A percentile compares a stretch with the other conserved stretches of the same genome.
phyloP scores from a whole-genome alignment of 2,113 vertebrate species.

The Marmota monax region DNA sequence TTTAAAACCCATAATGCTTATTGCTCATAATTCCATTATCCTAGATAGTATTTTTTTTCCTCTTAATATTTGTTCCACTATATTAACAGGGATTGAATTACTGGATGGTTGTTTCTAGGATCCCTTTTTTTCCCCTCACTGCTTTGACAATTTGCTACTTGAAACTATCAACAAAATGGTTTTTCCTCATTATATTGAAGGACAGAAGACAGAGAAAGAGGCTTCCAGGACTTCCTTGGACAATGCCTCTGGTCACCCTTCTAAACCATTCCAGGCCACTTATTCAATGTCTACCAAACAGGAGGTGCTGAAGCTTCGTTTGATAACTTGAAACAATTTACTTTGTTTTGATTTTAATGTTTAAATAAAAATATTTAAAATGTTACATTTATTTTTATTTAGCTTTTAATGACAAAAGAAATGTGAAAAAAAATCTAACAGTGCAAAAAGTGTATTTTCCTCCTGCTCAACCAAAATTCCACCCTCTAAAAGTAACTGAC shows the following conservation, averaged over 20 bases:
- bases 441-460: not conserved
- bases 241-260: not conserved
- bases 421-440: not conserved
- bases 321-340: conserved; percentile 4
- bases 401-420: conserved; percentile 57
- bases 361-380: conserved; percentile 11
- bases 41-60: conserved; percentile 77
- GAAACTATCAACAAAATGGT: conserved; percentile 47
- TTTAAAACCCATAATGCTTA: conserved; percentile 84
- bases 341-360: not conserved
- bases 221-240: not conserved
- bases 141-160: conserved; percentile 73
- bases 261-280: not conserved
- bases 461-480: not conserved
- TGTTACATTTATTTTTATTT: not conserved
- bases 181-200: conserved; percentile 36
- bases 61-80: conserved; percentile 84
- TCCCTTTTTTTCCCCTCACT: conserved; percentile 18
- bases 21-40: conserved; percentile 86
- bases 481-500: conserved; percentile 1
- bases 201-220: not conserved
- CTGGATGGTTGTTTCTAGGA: conserved; percentile 67
- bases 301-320: not conserved
- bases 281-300: not conserved
- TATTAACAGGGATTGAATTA: conserved; percentile 83